A percentile compares a stretch with the other conserved stretches of the same genome.
phyloP scores from a whole-genome alignment of 2,797 vertebrate genomes.

The Catamblyrhynchus diadema region DNA sequence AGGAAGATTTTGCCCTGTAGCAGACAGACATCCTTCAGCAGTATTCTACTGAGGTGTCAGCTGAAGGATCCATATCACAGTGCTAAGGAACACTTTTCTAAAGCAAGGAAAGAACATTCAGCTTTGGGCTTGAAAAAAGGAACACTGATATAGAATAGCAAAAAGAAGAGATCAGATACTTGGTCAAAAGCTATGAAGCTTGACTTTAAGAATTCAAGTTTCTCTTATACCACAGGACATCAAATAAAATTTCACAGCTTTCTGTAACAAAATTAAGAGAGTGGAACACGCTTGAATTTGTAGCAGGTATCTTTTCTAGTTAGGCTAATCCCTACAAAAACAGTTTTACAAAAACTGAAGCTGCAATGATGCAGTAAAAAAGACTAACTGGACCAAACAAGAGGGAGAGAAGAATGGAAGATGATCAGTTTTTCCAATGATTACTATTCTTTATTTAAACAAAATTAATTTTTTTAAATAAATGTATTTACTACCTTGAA shows the following conservation, averaged over 20 bases:
- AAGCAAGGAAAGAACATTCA: not conserved
- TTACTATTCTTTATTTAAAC: not conserved
- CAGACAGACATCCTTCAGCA: not conserved
- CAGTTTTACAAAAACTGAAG: not conserved
- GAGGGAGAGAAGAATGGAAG: not conserved
- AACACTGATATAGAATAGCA: not conserved
- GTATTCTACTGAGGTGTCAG: not conserved
- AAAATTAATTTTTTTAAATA: rapidly evolving
- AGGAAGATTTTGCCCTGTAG: not conserved
- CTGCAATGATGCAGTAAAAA: not conserved
- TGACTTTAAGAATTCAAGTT: not conserved
- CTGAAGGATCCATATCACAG: not conserved
- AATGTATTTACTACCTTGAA: not conserved
- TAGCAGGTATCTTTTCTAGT: not conserved
- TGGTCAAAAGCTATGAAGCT: not conserved
- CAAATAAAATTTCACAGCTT: not conserved
- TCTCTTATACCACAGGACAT: not conserved
- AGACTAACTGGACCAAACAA: not conserved
- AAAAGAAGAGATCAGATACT: not conserved
- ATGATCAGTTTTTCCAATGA: not conserved
- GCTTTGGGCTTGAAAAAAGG: not conserved
- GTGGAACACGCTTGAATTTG: not conserved
- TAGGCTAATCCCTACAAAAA: not conserved
- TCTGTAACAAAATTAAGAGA: not conserved
- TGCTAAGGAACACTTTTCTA: not conserved